Evolutionary conservation across 2,797 vertebrate species (phyloP), one percentile per base, ranked within the genome.

Genomic region (Fratercula arctica): DNA sequence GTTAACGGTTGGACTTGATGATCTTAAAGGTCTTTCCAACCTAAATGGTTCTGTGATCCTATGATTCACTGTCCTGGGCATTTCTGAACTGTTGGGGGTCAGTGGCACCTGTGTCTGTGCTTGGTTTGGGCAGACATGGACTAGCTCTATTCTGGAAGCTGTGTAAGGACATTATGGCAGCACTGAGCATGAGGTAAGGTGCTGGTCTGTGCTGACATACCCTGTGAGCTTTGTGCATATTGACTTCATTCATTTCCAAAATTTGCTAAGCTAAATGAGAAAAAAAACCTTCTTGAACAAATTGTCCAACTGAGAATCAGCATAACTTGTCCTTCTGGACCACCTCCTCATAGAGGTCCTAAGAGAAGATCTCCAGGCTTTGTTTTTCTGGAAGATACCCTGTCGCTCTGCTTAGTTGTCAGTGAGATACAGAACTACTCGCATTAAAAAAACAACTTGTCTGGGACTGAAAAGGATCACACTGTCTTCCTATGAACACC

Each of bases 81-180:
- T 3, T 1, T 43, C 69, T 60, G n/a, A 48, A 79, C 17, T 73
- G 31, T 6, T 43, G n/a, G 35, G 35, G 9, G 13, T 76, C 31
- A 53, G 2, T 53, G 50, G 41, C 28, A 43, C 11, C 10, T 10
- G 13, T 50, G 9, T 31, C 8, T 0, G 0, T 68, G 24, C 59
- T 85, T 73, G 31, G 2, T 39, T 82, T 67, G 54, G 37, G 17
- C 35, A 81, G 31, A 81, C 21, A 28, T 12, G 17, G 53, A 57
- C 45, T 29, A 16, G 53, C 45, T 91, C 45, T 75, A 2, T 39
- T 89, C 53, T 86, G 35, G 7, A 74, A 59, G 74, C 26, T 0
- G 0, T 19, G 14, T 51, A n/a, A 59, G 9, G 28, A 18, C 6
- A 4, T 66, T 48, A 39, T 63, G 83, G 57, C 45, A 59, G 50